Evolutionary conservation across 2,797 vertebrate genomes (phyloP).

Genomic region (Anguilla pacifica): DNA sequence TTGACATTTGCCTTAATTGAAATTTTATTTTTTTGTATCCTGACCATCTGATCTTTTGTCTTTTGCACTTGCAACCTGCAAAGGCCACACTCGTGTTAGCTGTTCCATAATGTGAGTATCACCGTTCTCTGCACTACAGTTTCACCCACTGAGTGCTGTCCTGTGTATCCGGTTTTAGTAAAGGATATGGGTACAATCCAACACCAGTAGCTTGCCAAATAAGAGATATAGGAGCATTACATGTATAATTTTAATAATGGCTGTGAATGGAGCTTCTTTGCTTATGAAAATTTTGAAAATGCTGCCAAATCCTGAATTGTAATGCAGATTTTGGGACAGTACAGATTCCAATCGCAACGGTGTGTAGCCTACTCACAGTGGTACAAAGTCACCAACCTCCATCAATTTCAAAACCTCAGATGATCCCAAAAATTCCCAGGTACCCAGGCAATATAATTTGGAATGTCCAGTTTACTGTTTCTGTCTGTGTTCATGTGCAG

Average conservation of each 20-base stretch:
- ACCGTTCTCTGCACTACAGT: neutral
- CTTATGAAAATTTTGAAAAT: too few relatives aligned
- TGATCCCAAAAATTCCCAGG: neutral
- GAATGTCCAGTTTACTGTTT: too few relatives aligned
- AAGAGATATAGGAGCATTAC: neutral
- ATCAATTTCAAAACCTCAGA: neutral
- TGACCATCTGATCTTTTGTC: constrained; percentile 12
- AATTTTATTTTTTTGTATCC: neutral
- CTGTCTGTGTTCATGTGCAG: too few relatives aligned
- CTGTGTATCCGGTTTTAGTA: neutral
- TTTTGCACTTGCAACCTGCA: neutral
- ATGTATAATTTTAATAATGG: neutral
- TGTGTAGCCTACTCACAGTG: neutral
- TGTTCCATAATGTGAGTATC: neutral
- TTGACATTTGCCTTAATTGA: constrained; percentile 47
- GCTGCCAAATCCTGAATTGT: too few relatives aligned
- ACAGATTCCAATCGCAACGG: neutral
- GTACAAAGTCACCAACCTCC: neutral
- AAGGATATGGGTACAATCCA: neutral
- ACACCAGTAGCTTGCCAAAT: neutral
- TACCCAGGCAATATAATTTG: too few relatives aligned
- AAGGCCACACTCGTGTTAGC: neutral
- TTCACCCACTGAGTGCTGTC: neutral
- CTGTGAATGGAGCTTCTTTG: too few relatives aligned
- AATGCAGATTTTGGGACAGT: neutral